A percentile compares a stretch with the other conserved stretches of the same genome.
These are phyloP conservation scores for Palythoa grandiflora DNA, from an alignment of 92 coral and sea anemone species.

Conservation along the genomic window DNA sequence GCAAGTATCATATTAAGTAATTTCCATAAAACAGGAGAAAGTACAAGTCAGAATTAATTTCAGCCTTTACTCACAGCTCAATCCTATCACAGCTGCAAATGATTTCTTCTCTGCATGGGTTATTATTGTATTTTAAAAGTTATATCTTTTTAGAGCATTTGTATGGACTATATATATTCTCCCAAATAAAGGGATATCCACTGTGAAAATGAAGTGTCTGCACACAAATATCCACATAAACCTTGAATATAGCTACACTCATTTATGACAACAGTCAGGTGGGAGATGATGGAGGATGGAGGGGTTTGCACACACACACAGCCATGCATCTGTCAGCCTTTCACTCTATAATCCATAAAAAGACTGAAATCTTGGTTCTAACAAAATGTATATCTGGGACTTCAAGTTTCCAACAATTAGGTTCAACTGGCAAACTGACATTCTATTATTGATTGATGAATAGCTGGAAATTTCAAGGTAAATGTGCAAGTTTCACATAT, in stretches of 20 bases:
- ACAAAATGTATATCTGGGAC: constrained; percentile 7
- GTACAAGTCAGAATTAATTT: constrained; percentile 6
- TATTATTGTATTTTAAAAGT: constrained; percentile 3
- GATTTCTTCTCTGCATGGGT: constrained; percentile 9
- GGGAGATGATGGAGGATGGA: constrained; percentile 7
- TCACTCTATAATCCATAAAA: background rate
- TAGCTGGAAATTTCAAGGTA: background rate
- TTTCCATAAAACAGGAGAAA: constrained; percentile 1
- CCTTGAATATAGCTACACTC: constrained; percentile 5
- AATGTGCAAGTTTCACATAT: constrained; percentile 7
- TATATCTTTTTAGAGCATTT: constrained; percentile 2
- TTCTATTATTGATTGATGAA: constrained; percentile 1
- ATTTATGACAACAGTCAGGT: constrained; percentile 1
- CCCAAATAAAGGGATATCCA: constrained; percentile 1
- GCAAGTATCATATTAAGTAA: constrained; percentile 6
- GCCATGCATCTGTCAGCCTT: constrained; percentile 11
- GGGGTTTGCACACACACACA: background rate
- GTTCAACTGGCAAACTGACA: constrained; percentile 6
- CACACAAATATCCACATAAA: constrained; percentile 7
- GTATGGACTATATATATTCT: background rate
- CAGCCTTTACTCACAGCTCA: constrained; percentile 7
- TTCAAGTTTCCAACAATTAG: constrained; percentile 7
- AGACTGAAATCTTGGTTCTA: constrained; percentile 4
- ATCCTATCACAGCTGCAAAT: constrained; percentile 5
- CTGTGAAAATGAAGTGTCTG: constrained; percentile 5